Conservation (phyloP, 2,888 invertebrate genomes). For the Sicus ferrugineus region DNA sequence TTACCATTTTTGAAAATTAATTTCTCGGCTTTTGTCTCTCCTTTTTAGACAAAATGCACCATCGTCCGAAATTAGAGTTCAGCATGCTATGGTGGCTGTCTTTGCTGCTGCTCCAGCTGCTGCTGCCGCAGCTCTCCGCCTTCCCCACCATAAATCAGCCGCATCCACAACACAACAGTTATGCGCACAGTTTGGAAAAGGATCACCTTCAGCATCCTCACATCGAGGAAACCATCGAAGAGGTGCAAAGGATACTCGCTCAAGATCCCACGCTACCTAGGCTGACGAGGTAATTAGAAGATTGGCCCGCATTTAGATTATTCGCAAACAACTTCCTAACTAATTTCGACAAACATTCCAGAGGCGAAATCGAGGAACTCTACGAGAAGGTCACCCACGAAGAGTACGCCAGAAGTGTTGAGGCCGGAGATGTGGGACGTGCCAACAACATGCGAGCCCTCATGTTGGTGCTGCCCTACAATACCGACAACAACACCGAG, state of each 20-base stretch:
- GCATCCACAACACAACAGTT: constrained; percentile 45
- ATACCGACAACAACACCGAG: constrained; percentile 61
- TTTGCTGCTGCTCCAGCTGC: constrained; percentile 36
- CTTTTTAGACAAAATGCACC: constrained; percentile 35
- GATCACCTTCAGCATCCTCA: constrained; percentile 52
- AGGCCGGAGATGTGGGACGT: constrained; percentile 59
- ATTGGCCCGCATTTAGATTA: no score
- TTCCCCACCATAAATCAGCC: constrained; percentile 47
- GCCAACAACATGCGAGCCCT: constrained; percentile 64
- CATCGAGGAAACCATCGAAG: constrained; percentile 60
- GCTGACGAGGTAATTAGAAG: constrained; percentile 60
- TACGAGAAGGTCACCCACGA: constrained; percentile 64
- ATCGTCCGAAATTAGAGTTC: constrained; percentile 29
- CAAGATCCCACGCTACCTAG: constrained; percentile 61
- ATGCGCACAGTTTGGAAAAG: constrained; percentile 50
- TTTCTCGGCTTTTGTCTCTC: neutral
- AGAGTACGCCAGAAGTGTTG: constrained; percentile 62
- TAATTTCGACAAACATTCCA: no score
- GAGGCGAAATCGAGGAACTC: constrained; percentile 64
- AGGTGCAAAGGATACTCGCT: constrained; percentile 62
- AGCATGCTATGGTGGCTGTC: constrained; percentile 37
- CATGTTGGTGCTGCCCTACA: constrained; percentile 63
- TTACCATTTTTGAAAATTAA: neutral
- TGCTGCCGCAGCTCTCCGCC: constrained; percentile 32
- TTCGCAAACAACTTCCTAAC: no score